These are phyloP conservation scores for Gallinago media DNA, from an alignment of 2,113 vertebrate species.

Conservation along the genomic window DNA sequence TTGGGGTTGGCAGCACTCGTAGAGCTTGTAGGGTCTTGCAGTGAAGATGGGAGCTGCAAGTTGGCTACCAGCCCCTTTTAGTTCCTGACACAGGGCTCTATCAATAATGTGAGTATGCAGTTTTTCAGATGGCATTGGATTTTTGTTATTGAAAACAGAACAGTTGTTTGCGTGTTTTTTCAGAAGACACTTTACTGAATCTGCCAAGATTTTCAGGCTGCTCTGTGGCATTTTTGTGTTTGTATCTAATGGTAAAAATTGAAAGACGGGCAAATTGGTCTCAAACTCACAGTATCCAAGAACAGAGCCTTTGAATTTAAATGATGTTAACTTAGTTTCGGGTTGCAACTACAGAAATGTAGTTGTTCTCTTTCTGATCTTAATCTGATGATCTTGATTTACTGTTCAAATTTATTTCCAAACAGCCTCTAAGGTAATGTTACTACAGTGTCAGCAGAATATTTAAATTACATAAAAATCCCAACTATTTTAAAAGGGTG, in stretches of 20 bases:
- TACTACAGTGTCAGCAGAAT: neutral
- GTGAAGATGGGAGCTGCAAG: neutral
- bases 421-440: neutral
- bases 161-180: neutral
- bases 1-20: neutral
- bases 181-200: neutral
- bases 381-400: neutral
- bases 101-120: accelerated
- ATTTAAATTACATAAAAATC: neutral
- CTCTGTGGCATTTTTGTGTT: neutral
- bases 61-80: neutral
- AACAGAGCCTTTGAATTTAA: neutral
- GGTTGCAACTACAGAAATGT: neutral
- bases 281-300: neutral
- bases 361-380: neutral
- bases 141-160: neutral
- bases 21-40: neutral
- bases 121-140: neutral
- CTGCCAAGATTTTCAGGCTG: neutral
- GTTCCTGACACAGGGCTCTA: accelerated
- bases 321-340: neutral
- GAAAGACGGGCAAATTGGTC: neutral
- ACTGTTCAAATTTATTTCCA: neutral
- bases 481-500: neutral
- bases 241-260: neutral